Conservation (phyloP, 2,888 invertebrate genomes). For the Megalurothrips usitatus region DNA sequence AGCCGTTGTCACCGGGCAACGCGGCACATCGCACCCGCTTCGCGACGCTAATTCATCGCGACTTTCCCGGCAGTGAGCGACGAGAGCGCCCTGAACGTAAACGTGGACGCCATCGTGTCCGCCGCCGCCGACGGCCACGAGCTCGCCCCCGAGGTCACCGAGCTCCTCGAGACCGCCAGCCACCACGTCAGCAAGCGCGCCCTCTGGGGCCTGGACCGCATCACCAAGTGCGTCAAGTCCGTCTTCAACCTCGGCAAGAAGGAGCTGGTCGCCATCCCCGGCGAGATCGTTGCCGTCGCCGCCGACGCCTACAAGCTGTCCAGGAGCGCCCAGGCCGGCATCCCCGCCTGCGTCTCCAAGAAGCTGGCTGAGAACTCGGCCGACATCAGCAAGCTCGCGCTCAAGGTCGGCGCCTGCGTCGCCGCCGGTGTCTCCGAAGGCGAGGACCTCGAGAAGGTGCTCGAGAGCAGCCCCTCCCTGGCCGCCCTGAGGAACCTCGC, state of each 20-base stretch:
- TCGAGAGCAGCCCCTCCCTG: background rate
- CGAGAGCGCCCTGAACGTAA: background rate
- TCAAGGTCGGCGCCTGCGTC: background rate
- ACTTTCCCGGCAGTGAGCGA: background rate
- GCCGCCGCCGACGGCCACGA: conserved; percentile 6
- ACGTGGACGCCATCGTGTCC: background rate
- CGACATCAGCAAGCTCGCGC: background rate
- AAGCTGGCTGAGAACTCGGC: background rate
- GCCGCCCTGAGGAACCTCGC: background rate
- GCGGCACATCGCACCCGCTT: background rate
- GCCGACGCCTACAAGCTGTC: background rate
- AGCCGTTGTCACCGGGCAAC: background rate
- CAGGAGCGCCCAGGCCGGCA: background rate
- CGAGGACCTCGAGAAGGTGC: background rate
- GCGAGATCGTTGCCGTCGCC: background rate
- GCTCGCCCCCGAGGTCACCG: background rate
- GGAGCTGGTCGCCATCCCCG: conserved; percentile 7
- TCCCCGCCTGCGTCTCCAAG: conserved; percentile 4
- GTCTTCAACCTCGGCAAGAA: background rate
- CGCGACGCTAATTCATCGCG: background rate
- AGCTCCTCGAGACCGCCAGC: conserved; percentile 2
- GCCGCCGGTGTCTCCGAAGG: background rate
- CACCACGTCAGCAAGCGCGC: conserved; percentile 6
- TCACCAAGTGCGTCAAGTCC: background rate
- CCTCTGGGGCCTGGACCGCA: background rate